Conservation (phyloP, 2,113 vertebrate species). For the Aepyceros melampus region DNA sequence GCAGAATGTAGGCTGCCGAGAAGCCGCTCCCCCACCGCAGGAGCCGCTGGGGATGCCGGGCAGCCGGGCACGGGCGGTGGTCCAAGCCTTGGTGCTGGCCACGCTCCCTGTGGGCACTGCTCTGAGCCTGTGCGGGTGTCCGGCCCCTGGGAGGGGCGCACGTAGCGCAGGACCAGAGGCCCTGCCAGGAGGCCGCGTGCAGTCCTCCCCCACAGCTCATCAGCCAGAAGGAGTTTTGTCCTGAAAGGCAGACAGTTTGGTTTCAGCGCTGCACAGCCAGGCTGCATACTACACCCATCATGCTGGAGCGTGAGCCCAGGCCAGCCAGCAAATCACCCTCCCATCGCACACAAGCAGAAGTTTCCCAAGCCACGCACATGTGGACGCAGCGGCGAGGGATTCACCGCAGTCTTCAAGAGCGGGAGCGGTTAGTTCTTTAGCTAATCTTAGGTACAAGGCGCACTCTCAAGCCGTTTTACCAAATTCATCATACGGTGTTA, state of each 20-base stretch:
- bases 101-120: accelerated
- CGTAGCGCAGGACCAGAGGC: neutral
- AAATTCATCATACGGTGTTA: neutral
- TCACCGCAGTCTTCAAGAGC: neutral
- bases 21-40: neutral
- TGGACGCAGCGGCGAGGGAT: accelerated
- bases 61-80: neutral
- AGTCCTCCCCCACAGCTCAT: neutral
- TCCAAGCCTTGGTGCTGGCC: neutral
- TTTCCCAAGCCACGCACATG: neutral
- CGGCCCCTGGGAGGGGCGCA: neutral
- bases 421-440: neutral
- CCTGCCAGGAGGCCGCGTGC: neutral
- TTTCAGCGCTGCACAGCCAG: neutral
- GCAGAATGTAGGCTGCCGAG: too few relatives aligned
- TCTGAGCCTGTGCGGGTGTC: neutral
- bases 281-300: neutral
- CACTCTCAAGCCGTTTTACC: neutral
- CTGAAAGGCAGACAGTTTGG: neutral
- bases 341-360: neutral
- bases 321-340: neutral
- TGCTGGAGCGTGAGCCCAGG: neutral
- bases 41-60: neutral
- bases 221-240: neutral
- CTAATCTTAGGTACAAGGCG: neutral